These are phyloP conservation scores for Copsychus sechellarum DNA, from an alignment of 2,113 vertebrate species.

Conservation along the genomic window DNA sequence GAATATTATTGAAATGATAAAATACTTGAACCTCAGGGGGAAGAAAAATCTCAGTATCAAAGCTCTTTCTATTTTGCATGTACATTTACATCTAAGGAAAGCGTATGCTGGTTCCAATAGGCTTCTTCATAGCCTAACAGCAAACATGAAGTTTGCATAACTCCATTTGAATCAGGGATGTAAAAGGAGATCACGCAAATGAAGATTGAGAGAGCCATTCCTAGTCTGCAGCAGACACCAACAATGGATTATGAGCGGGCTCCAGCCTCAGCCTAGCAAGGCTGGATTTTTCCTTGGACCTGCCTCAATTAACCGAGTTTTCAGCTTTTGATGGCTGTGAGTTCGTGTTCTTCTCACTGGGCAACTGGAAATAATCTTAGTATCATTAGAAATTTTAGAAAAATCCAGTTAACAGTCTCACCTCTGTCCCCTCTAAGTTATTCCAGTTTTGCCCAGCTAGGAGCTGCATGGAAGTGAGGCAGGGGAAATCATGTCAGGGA, in stretches of 20 bases:
- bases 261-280: neutral
- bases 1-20: conserved; percentile 38
- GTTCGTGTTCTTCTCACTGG: too few relatives aligned
- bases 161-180: neutral
- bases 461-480: too few relatives aligned
- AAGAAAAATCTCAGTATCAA: neutral
- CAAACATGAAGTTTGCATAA: neutral
- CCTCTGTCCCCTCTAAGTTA: too few relatives aligned
- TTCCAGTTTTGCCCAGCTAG: too few relatives aligned
- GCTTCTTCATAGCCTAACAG: neutral
- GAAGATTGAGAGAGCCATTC: neutral
- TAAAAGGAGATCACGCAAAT: neutral
- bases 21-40: neutral
- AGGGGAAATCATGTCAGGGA: too few relatives aligned
- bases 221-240: neutral
- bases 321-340: too few relatives aligned
- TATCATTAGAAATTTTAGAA: too few relatives aligned
- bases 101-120: neutral
- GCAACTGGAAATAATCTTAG: too few relatives aligned
- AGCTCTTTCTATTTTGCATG: conserved; percentile 10
- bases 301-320: too few relatives aligned
- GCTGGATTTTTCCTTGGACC: neutral
- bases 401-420: too few relatives aligned
- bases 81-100: conserved; percentile 15
- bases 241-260: neutral